Percentiles rank a stretch among this genome's conserved stretches.
Conservation (phyloP, 2,113 vertebrate genomes). For the Rhynchomys soricoides region DNA sequence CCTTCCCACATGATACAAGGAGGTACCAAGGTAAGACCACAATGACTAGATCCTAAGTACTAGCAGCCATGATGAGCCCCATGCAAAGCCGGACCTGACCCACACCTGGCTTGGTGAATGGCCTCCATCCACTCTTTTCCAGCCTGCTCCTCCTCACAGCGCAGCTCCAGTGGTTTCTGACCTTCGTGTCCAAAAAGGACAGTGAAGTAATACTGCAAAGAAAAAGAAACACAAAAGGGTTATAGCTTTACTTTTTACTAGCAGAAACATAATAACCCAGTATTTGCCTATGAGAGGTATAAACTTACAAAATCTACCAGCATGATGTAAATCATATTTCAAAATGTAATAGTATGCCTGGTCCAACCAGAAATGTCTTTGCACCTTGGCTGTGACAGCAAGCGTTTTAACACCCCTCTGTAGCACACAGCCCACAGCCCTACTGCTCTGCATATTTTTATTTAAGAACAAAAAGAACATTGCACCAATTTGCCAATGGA, state of each 20-base stretch:
- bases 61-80: neutral
- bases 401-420: neutral
- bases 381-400: neutral
- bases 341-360: neutral
- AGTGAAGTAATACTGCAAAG: conserved; percentile 94
- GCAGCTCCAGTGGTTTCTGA: conserved; percentile 97
- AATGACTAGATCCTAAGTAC: neutral
- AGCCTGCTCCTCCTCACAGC: conserved; percentile 94
- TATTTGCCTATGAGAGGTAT: neutral
- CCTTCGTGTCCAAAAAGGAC: conserved; percentile 97
- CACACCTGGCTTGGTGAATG: conserved; percentile 98
- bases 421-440: neutral
- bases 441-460: neutral
- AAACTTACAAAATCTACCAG: conserved; percentile 5
- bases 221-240: conserved; percentile 47
- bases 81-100: neutral
- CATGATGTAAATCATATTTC: conserved; percentile 38
- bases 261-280: neutral
- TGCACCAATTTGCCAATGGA: neutral
- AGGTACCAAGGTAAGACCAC: neutral
- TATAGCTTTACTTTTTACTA: neutral
- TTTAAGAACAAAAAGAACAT: conserved; percentile 14
- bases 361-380: conserved; percentile 1
- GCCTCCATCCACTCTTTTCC: conserved; percentile 98
- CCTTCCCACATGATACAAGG: neutral